A percentile compares a stretch with the other conserved stretches of the same genome.
Conservation (phyloP, 2,888 invertebrate species). For the Diaprepes abbreviatus region DNA sequence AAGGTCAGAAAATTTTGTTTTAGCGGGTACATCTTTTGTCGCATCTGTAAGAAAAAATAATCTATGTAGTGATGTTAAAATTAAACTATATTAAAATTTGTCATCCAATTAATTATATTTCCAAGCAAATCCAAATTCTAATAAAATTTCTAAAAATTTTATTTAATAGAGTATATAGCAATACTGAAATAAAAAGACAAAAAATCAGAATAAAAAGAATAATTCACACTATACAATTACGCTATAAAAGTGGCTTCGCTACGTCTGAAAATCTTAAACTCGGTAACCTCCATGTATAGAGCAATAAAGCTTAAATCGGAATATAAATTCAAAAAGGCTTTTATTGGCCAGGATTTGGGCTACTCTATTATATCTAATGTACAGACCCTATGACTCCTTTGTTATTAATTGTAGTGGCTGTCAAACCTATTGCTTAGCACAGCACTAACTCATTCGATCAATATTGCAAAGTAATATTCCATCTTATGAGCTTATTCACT, state of each 20-base stretch:
- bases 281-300: constrained; percentile 18
- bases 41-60: too few relatives aligned
- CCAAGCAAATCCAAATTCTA: too few relatives aligned
- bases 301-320: constrained; percentile 62
- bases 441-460: constrained; percentile 16
- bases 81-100: too few relatives aligned
- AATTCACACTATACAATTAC: constrained; percentile 11
- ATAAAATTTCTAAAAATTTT: too few relatives aligned
- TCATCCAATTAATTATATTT: too few relatives aligned
- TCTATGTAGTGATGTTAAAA: too few relatives aligned
- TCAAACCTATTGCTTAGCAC: constrained; percentile 48
- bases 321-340: constrained; percentile 65
- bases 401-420: constrained; percentile 65
- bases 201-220: too few relatives aligned
- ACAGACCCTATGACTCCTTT: constrained; percentile 65
- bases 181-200: too few relatives aligned
- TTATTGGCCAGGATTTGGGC: constrained; percentile 63
- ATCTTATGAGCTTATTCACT: not conserved
- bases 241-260: constrained; percentile 25
- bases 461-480: constrained; percentile 11
- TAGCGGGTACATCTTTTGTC: too few relatives aligned
- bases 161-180: too few relatives aligned
- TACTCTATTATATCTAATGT: constrained; percentile 65
- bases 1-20: too few relatives aligned
- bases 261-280: constrained; percentile 20